Conservation (phyloP, 2,797 vertebrate species). For the Holocentrus rufus region DNA sequence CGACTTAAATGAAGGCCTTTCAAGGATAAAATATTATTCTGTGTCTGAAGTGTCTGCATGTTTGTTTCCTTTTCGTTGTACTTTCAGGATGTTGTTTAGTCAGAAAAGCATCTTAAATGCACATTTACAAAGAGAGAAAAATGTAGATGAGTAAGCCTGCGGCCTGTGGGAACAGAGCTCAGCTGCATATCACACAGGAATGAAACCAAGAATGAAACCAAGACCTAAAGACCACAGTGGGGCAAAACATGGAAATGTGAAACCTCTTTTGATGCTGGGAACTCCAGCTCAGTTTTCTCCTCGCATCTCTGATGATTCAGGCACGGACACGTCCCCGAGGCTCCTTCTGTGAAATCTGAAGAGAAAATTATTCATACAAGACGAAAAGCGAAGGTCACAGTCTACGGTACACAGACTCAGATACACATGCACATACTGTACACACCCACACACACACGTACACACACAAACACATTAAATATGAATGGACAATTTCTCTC, state of each 20-base stretch:
- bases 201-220: conserved; percentile 24
- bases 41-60: conserved; percentile 22
- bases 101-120: conserved; percentile 7
- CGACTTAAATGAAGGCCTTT: not conserved
- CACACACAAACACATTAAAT: conserved; percentile 1
- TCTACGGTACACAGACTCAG: conserved; percentile 1
- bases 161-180: conserved; percentile 9
- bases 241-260: conserved; percentile 48
- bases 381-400: conserved; percentile 42
- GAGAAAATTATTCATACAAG: conserved; percentile 31
- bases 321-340: conserved; percentile 38
- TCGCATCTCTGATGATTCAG: conserved; percentile 50
- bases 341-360: conserved; percentile 58
- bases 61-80: conserved; percentile 12
- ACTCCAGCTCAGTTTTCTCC: conserved; percentile 40
- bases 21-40: not conserved
- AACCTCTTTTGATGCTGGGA: conserved; percentile 53
- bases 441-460: conserved; percentile 19
- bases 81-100: not conserved
- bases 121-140: conserved; percentile 1
- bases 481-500: not conserved
- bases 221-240: conserved; percentile 8
- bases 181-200: conserved; percentile 19
- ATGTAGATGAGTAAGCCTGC: not conserved
- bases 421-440: conserved; percentile 1